A percentile compares a stretch with the other conserved stretches of the same genome.
phyloP scores from a whole-genome alignment of 2,797 vertebrate genomes.

The Limnodromus scolopaceus region DNA sequence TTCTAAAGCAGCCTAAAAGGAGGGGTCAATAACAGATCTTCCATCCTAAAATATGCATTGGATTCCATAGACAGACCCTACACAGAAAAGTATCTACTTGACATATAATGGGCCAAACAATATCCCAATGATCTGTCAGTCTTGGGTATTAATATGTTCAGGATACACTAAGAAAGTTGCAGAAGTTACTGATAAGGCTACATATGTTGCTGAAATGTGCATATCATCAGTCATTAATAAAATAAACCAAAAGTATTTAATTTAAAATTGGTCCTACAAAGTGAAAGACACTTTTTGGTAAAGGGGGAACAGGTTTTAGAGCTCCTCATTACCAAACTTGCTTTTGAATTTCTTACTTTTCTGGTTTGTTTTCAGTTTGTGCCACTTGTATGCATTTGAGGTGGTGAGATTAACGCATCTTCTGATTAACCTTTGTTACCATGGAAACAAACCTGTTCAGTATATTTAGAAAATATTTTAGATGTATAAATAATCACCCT shows the following conservation, averaged over 20 bases:
- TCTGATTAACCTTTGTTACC: constrained; percentile 43
- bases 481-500: neutral
- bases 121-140: neutral
- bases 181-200: neutral
- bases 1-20: neutral
- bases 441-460: neutral
- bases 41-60: neutral
- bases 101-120: neutral
- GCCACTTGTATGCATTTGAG: neutral
- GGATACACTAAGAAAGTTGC: neutral
- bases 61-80: neutral
- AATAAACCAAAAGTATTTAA: neutral
- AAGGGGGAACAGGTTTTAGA: neutral
- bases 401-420: neutral
- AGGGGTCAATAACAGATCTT: neutral
- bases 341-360: neutral
- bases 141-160: neutral
- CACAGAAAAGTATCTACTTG: neutral
- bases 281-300: neutral
- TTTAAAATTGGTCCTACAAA: neutral
- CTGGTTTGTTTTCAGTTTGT: constrained; percentile 3
- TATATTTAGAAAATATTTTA: constrained; percentile 24
- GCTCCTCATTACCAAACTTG: neutral
- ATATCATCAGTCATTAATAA: neutral
- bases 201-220: neutral